Base-by-base conservation (phyloP, 2,797 vertebrate genomes). In the Mormyrops attenuatus region DNA sequence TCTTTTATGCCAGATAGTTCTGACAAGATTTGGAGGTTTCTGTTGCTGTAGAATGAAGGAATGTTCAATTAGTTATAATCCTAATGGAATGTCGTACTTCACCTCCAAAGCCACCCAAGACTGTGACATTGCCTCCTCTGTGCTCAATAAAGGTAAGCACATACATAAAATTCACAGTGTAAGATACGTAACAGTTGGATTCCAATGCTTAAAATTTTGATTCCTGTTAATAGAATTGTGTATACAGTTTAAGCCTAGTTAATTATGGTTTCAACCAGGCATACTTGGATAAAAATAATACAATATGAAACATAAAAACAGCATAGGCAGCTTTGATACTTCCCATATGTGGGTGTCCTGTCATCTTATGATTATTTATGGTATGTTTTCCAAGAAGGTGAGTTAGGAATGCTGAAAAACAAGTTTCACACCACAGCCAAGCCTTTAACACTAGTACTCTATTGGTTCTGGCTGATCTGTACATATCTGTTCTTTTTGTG, bases 381-480 rank as follows among this genome's bases (percentile, higher is more conserved):
- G 7, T 34, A 47, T 5, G 22, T 77, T 86, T 20, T 84, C 13
- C 52, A 55, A 89, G 60, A 88, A 57, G 38, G 63, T 84, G 89
- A 30, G 82, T 9, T 86, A 50, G 60, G 88, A 89, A 90, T 90
- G 90, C 47, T 47, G 90, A 89, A 90, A 84, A 88, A 89, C 80
- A 73, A 77, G 91, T 87, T 88, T 20, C 22, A 50, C 3, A 17
- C 84, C 38, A 73, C 7, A 66, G 80, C 38, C n/a, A 20, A 63
- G 57, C 30, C 87, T 87, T 89, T 60, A 69, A 20, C 30, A 17
- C 44, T 34, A 20, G 17, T 55, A 6, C 44, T 34, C 30, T 44
- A 73, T 87, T 89, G 89, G 82, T 50, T 57, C 17, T 52, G 55
- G 11, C n/a, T 38, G 15, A 26, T 63, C n/a, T 69, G 26, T 34